Percentiles rank a stretch among this genome's conserved stretches.
Evolutionary conservation across 2,797 vertebrate genomes (phyloP).

Genomic region (Dendrocincla fuliginosa): DNA sequence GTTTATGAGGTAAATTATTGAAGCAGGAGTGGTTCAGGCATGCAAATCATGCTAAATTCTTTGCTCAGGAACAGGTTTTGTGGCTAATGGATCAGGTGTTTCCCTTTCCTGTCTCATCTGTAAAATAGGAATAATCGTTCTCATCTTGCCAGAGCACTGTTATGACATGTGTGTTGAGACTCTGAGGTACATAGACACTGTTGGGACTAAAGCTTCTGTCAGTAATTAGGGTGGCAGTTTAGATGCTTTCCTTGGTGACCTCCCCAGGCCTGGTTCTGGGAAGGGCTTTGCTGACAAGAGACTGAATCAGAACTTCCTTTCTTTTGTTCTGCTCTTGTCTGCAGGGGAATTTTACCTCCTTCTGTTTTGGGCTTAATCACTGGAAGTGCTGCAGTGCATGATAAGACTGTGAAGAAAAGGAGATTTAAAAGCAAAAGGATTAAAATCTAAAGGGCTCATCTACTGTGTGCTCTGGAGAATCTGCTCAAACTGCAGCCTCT

Average conservation of each 20-base stretch:
- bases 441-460: conserved; percentile 37
- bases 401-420: conserved; percentile 14
- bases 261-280: neutral
- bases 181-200: neutral
- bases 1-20: neutral
- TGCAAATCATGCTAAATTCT: neutral
- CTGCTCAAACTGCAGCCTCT: neutral
- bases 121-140: neutral
- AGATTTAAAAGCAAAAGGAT: conserved; percentile 57
- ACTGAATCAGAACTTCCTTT: neutral
- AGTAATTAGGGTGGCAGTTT: neutral
- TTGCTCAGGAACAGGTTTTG: neutral
- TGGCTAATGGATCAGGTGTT: neutral
- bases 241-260: neutral
- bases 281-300: neutral
- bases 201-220: neutral
- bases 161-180: neutral
- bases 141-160: neutral
- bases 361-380: conserved; percentile 12
- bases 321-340: neutral
- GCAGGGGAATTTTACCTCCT: neutral
- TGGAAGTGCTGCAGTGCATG: neutral
- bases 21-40: neutral
- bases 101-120: neutral
- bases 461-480: neutral